Conservation (phyloP, 2,888 invertebrate species). For the Polietes domitor region DNA sequence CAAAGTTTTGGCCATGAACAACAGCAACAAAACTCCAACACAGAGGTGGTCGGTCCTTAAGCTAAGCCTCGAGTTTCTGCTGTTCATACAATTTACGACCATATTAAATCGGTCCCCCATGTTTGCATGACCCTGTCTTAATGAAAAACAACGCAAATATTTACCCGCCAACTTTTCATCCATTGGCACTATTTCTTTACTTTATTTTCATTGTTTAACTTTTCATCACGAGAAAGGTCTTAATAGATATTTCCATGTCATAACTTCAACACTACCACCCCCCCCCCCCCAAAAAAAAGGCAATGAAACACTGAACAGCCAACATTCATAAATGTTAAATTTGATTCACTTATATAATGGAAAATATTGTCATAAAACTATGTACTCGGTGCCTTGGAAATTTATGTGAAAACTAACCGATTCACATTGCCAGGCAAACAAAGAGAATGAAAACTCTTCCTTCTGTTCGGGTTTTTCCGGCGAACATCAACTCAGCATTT, state of each 20-base stretch:
- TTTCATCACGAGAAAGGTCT: background rate
- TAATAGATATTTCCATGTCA: background rate
- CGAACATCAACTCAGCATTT: background rate
- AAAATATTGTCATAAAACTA: conserved; percentile 34
- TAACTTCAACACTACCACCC: background rate
- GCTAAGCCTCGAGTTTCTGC: too few relatives aligned
- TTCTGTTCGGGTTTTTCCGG: background rate
- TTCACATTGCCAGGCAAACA: background rate
- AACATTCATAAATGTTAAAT: conserved; percentile 5
- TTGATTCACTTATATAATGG: conserved; percentile 28
- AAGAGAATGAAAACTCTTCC: background rate
- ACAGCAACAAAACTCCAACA: too few relatives aligned
- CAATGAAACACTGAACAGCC: background rate
- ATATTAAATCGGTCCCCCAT: too few relatives aligned
- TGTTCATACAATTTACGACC: too few relatives aligned
- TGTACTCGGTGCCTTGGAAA: background rate
- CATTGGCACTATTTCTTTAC: background rate
- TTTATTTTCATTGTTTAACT: conserved; percentile 1
- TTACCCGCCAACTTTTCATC: background rate
- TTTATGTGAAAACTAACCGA: background rate
- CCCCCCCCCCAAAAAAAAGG: background rate
- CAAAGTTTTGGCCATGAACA: too few relatives aligned
- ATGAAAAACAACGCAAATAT: background rate
- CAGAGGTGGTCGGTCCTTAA: too few relatives aligned
- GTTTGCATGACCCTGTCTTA: too few relatives aligned